Conservation (phyloP, 2,888 invertebrate species). For the Diabrotica balteata region DNA sequence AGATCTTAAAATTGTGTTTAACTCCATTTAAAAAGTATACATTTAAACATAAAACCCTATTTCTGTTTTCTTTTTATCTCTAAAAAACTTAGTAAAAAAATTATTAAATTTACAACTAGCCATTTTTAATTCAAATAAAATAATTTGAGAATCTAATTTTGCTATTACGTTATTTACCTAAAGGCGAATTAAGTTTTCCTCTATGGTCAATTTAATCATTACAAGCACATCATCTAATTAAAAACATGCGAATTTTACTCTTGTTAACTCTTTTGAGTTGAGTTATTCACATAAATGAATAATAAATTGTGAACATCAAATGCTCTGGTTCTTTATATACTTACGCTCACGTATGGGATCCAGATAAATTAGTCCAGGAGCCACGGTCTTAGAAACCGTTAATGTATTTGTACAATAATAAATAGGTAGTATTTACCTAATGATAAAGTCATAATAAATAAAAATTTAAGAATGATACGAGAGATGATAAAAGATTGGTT, state of each 20-base stretch:
- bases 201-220: constrained; percentile 56
- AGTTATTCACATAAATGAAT: constrained; percentile 53
- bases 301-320: constrained; percentile 55
- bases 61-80: too few species aligned
- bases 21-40: too few species aligned
- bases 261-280: constrained; percentile 47
- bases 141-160: neutral
- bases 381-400: neutral
- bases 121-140: neutral
- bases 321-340: constrained; percentile 50
- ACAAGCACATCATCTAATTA: constrained; percentile 55
- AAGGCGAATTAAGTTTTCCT: constrained; percentile 43
- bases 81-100: too few species aligned
- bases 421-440: too few species aligned
- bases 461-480: too few species aligned
- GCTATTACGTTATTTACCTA: constrained; percentile 32
- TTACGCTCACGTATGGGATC: constrained; percentile 39
- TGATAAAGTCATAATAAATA: too few species aligned
- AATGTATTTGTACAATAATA: too few species aligned
- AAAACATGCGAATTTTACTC: constrained; percentile 53
- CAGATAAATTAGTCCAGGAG: constrained; percentile 32
- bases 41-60: too few species aligned
- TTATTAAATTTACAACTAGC: too few species aligned
- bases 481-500: too few species aligned
- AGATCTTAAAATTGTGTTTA: too few species aligned